phyloP scores from a whole-genome alignment of 2,888 invertebrate species.

The Eupithecia pulchellata region DNA sequence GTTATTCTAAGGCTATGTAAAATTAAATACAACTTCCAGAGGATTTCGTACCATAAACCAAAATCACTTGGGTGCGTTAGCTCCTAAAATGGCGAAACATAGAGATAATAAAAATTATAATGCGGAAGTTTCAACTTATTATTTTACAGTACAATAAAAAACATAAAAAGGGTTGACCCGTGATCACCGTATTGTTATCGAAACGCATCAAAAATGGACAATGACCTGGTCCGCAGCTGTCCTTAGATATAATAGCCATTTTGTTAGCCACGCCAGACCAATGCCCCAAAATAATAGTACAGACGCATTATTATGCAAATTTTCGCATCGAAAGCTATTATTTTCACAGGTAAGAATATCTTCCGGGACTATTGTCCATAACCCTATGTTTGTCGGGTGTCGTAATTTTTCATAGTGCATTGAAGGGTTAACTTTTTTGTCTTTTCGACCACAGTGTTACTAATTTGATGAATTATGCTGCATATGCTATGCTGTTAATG shows the following conservation, averaged over 20 bases:
- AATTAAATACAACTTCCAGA: background rate
- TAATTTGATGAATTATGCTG: constrained; percentile 76
- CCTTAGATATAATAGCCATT: constrained; percentile 65
- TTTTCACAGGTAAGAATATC: constrained; percentile 76
- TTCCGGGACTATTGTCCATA: constrained; percentile 70
- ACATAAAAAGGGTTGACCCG: constrained; percentile 65
- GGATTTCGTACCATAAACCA: background rate
- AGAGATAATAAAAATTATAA: constrained; percentile 12
- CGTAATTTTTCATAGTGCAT: constrained; percentile 52
- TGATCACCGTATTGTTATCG: constrained; percentile 57
- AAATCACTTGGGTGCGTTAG: background rate
- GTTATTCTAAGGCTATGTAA: background rate
- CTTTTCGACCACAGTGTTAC: constrained; percentile 65
- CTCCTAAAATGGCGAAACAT: background rate
- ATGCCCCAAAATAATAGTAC: constrained; percentile 78
- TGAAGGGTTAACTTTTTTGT: constrained; percentile 68
- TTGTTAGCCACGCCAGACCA: constrained; percentile 62
- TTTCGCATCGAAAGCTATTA: constrained; percentile 68
- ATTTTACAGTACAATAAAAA: constrained; percentile 37
- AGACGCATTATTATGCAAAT: constrained; percentile 82
- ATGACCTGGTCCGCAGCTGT: constrained; percentile 79
- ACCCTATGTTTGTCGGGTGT: constrained; percentile 65
- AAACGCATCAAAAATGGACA: constrained; percentile 72
- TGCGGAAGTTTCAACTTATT: constrained; percentile 26
- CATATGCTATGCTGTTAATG: constrained; percentile 59